These are phyloP conservation scores for Serripes groenlandicus DNA, from an alignment of 2,888 invertebrate genomes.

Conservation along the genomic window DNA sequence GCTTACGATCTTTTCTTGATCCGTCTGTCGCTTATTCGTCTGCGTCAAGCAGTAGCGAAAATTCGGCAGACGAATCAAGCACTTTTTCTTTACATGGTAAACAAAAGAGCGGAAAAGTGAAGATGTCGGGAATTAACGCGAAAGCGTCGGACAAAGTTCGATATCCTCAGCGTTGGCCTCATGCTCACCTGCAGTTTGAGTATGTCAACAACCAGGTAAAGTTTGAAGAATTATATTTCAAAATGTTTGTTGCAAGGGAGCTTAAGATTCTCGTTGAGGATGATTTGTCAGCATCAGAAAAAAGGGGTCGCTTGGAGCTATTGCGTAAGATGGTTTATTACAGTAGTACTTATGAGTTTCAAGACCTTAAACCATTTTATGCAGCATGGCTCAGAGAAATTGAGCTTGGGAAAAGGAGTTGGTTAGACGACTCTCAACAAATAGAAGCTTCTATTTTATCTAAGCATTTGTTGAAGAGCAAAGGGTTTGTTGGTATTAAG, in stretches of 20 bases:
- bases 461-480: too few relatives aligned
- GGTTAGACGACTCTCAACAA: not conserved
- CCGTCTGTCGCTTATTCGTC: not conserved
- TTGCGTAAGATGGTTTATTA: slow-evolving; percentile 10
- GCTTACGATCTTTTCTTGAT: not conserved
- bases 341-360: slow-evolving; percentile 1
- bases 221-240: slow-evolving; percentile 17
- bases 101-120: not conserved
- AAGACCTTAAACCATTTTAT: slow-evolving; percentile 13
- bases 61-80: not conserved
- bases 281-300: not conserved
- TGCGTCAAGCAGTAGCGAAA: not conserved
- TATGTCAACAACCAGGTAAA: slow-evolving; percentile 1
- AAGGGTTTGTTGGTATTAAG: not conserved
- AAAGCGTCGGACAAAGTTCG: slow-evolving; percentile 12
- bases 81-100: not conserved
- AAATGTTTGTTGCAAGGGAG: slow-evolving; percentile 11
- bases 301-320: slow-evolving; percentile 1
- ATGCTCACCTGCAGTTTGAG: slow-evolving; percentile 6
- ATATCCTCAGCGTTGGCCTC: not conserved
- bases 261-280: not conserved
- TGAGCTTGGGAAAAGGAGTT: slow-evolving; percentile 11
- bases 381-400: slow-evolving; percentile 19
- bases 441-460: too few relatives aligned
- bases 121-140: slow-evolving; percentile 9